These are phyloP conservation scores for Mechanitis messenoides DNA, from an alignment of 2,888 invertebrate species.

Conservation along the genomic window DNA sequence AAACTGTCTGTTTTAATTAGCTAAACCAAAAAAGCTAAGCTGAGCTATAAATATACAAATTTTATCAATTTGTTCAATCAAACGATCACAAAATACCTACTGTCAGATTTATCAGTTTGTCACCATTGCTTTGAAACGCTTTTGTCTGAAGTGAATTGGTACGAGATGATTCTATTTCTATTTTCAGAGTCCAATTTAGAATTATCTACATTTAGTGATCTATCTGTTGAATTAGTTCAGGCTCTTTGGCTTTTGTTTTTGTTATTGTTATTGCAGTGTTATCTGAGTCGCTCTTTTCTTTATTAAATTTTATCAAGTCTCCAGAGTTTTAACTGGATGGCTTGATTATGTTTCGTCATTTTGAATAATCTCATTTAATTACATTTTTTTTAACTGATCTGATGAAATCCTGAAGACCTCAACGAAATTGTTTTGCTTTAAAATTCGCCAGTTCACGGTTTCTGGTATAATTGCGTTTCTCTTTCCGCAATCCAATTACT, in stretches of 20 bases:
- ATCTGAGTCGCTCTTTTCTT: no score
- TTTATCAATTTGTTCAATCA: no score
- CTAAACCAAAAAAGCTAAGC: no score
- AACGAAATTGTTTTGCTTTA: slow-evolving; percentile 12
- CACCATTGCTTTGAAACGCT: background rate
- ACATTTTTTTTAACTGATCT: background rate
- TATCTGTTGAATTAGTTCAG: background rate
- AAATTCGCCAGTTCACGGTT: slow-evolving; percentile 20
- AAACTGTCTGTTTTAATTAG: no score
- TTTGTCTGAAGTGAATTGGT: background rate
- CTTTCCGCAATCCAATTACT: slow-evolving; percentile 41
- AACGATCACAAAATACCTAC: no score
- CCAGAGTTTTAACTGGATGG: background rate
- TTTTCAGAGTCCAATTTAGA: no score
- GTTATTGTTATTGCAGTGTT: no score
- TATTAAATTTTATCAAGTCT: no score
- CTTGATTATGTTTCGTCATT: background rate
- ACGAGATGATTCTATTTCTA: background rate
- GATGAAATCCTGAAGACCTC: background rate
- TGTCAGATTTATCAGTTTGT: no score
- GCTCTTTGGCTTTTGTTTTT: no score
- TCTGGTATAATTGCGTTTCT: slow-evolving; percentile 38
- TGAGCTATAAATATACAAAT: no score
- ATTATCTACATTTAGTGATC: background rate
- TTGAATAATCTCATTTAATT: slow-evolving; percentile 5